Conservation (phyloP, 2,888 invertebrate species). For the Urechis unicinctus region DNA sequence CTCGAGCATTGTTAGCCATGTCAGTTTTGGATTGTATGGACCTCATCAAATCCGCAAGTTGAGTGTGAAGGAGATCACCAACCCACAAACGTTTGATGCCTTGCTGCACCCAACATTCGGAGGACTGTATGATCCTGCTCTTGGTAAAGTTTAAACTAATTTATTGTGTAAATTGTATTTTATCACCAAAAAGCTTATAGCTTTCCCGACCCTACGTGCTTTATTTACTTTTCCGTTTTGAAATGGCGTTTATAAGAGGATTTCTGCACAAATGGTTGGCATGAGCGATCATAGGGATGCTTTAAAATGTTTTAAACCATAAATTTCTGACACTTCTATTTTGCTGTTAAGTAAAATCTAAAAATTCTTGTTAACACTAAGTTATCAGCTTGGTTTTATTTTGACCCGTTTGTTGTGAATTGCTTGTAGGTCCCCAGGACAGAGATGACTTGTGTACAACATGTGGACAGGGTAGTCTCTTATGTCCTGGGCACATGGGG, state of each 20-base stretch:
- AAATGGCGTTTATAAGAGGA: not conserved
- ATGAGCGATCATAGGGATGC: too few species aligned
- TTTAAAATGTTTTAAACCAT: too few species aligned
- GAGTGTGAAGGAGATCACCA: slow-evolving; percentile 73
- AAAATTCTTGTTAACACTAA: too few species aligned
- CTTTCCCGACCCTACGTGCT: not conserved
- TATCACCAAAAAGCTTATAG: too few species aligned
- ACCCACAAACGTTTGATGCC: slow-evolving; percentile 71
- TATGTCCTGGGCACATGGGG: slow-evolving; percentile 90
- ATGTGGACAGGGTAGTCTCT: slow-evolving; percentile 62
- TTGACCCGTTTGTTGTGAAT: not conserved
- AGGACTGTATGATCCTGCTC: slow-evolving; percentile 81
- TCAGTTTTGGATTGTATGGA: slow-evolving; percentile 68
- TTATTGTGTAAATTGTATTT: not conserved
- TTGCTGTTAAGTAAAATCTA: too few species aligned
- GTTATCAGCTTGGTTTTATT: too few species aligned
- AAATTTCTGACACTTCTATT: too few species aligned
- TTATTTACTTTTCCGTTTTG: not conserved
- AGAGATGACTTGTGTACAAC: slow-evolving; percentile 69
- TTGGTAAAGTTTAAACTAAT: slow-evolving; percentile 59
- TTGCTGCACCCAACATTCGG: slow-evolving; percentile 75
- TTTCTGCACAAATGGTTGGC: too few species aligned
- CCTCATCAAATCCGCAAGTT: slow-evolving; percentile 70
- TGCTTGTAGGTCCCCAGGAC: slow-evolving; percentile 52
- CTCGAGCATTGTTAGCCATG: slow-evolving; percentile 6